phyloP scores from a whole-genome alignment of 2,113 vertebrate species.

The Alaudala cheleensis region DNA sequence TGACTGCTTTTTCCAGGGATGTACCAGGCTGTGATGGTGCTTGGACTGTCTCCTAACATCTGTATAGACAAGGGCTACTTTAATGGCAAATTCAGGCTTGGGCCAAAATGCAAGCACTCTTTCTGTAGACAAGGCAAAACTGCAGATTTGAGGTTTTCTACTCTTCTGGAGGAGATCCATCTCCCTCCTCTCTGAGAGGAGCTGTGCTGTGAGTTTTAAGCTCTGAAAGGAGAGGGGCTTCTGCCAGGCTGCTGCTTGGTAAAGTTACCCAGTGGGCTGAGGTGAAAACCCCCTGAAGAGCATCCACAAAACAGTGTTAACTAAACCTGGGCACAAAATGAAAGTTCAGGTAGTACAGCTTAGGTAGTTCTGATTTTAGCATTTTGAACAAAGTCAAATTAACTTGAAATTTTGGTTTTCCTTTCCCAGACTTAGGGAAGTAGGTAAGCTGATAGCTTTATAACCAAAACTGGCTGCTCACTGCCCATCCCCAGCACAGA shows the following conservation, averaged over 20 bases:
- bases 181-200: neutral
- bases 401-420: neutral
- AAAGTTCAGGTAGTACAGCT: neutral
- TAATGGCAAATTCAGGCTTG: neutral
- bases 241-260: neutral
- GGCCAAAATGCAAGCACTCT: neutral
- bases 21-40: constrained; percentile 27
- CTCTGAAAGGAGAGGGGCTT: neutral
- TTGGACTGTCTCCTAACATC: neutral
- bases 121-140: neutral
- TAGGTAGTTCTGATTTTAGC: neutral
- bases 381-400: neutral
- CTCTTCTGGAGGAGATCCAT: neutral
- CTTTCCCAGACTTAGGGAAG: neutral
- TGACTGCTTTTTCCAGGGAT: neutral
- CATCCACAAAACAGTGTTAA: neutral
- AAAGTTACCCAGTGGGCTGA: neutral
- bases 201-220: neutral
- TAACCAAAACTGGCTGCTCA: neutral
- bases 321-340: neutral
- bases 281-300: neutral
- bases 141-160: neutral
- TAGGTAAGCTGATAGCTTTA: neutral
- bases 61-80: constrained; percentile 17
- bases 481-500: neutral